Conservation (phyloP, 2,113 vertebrate genomes). For the Eublepharis macularius region DNA sequence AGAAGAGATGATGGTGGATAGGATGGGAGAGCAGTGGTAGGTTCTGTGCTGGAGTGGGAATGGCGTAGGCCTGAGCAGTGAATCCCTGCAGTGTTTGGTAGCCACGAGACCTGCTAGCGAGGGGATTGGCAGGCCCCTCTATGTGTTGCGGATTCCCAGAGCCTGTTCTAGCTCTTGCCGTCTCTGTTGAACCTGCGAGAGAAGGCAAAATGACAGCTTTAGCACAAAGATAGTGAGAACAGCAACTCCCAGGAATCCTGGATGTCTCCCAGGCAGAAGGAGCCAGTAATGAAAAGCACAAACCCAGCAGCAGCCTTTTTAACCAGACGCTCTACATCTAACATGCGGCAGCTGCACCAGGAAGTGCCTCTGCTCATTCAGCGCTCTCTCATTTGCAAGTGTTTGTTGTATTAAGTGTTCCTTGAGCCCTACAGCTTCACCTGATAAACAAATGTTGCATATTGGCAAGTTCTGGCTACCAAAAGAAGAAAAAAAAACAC, state of each 20-base stretch:
- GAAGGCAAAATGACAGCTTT: not conserved
- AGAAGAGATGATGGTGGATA: not conserved
- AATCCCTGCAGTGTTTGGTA: conserved; percentile 60
- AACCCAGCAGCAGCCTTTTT: not conserved
- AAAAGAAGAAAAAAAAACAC: no score
- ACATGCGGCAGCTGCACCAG: not conserved
- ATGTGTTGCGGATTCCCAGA: conserved; percentile 97
- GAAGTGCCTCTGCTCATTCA: not conserved
- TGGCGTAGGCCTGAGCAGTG: conserved; percentile 51
- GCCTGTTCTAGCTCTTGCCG: conserved; percentile 98
- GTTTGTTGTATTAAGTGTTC: no score
- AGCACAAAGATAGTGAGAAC: rapidly evolving
- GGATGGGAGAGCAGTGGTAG: not conserved
- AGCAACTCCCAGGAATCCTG: not conserved
- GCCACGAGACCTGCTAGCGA: conserved; percentile 27
- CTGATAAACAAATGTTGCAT: no score
- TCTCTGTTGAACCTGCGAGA: conserved; percentile 92
- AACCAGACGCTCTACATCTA: not conserved
- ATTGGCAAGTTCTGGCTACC: no score
- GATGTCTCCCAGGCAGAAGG: no score
- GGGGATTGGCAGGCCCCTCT: conserved; percentile 50
- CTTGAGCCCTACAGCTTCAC: no score
- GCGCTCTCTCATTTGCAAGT: not conserved
- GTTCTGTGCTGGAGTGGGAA: conserved; percentile 49
- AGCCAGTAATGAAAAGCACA: not conserved